A percentile compares a stretch with the other conserved stretches of the same genome.
These are phyloP conservation scores for Elephantulus edwardii DNA, from an alignment of 2,113 vertebrate genomes.

Conservation along the genomic window DNA sequence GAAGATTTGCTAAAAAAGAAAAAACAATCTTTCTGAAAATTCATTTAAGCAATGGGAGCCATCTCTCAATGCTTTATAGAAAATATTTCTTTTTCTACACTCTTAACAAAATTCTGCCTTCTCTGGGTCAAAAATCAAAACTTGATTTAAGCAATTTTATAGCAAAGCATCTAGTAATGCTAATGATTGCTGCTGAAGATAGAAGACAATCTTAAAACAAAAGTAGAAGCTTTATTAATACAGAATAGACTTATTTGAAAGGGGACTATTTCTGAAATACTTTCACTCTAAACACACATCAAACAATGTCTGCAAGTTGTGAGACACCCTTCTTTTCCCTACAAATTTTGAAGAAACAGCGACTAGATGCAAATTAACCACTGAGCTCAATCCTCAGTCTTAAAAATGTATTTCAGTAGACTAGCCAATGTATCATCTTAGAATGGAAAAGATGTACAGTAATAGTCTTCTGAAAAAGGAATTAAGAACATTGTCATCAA, in stretches of 20 bases:
- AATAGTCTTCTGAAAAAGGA: conserved; percentile 81
- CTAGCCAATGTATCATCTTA: conserved; percentile 54
- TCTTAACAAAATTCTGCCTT: conserved; percentile 48
- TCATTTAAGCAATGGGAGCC: neutral
- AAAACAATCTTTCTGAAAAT: conserved; percentile 3
- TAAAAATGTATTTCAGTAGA: conserved; percentile 78
- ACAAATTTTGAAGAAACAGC: conserved; percentile 50
- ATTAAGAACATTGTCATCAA: conserved; percentile 81
- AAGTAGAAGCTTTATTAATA: neutral
- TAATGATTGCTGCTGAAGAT: neutral
- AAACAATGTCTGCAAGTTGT: neutral
- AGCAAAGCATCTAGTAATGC: conserved; percentile 20
- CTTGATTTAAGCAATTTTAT: conserved; percentile 58
- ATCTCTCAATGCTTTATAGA: neutral
- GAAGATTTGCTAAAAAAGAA: neutral
- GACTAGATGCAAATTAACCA: conserved; percentile 69
- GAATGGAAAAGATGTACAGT: conserved; percentile 71
- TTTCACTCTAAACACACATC: neutral
- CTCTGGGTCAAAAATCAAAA: conserved; percentile 68
- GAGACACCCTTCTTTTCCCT: conserved; percentile 35
- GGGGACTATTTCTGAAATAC: neutral
- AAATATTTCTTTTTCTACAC: conserved; percentile 52
- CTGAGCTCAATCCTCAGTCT: conserved; percentile 73
- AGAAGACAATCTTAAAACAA: neutral
- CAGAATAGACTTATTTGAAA: neutral